Conservation (phyloP, 2,888 invertebrate species). For the Nemotelus pantherinus region DNA sequence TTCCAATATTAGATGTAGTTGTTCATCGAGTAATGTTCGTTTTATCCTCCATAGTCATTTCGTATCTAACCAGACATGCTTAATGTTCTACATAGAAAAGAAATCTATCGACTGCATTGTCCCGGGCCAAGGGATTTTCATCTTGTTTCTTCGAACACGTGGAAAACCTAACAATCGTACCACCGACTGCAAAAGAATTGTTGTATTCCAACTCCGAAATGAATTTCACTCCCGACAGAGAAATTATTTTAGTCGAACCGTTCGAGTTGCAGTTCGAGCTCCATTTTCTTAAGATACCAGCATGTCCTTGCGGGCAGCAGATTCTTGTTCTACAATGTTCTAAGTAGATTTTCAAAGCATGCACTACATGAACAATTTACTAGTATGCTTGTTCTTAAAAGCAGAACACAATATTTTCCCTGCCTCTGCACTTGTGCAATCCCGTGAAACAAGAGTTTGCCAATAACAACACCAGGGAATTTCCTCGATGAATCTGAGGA, state of each 20-base stretch:
- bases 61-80: neutral
- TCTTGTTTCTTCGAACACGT: neutral
- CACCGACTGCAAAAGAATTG: neutral
- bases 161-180: neutral
- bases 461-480: slow-evolving; percentile 24
- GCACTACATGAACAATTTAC: slow-evolving; percentile 42
- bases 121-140: slow-evolving; percentile 3
- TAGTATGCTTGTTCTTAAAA: slow-evolving; percentile 32
- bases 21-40: neutral
- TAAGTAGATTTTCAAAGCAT: slow-evolving; percentile 33
- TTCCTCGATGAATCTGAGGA: slow-evolving; percentile 11
- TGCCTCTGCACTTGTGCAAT: neutral
- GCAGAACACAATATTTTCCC: slow-evolving; percentile 22
- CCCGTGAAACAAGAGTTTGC: slow-evolving; percentile 19
- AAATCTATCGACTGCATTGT: slow-evolving; percentile 33
- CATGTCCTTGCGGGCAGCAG: slow-evolving; percentile 17
- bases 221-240: slow-evolving; percentile 29
- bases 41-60: neutral
- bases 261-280: neutral
- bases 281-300: slow-evolving; percentile 27
- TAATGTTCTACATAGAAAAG: slow-evolving; percentile 3
- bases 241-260: slow-evolving; percentile 33
- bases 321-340: slow-evolving; percentile 22
- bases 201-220: slow-evolving; percentile 17
- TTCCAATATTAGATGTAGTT: neutral